Evolutionary conservation across 2,113 vertebrate genomes (phyloP).

Genomic region (Notechis scutatus): DNA sequence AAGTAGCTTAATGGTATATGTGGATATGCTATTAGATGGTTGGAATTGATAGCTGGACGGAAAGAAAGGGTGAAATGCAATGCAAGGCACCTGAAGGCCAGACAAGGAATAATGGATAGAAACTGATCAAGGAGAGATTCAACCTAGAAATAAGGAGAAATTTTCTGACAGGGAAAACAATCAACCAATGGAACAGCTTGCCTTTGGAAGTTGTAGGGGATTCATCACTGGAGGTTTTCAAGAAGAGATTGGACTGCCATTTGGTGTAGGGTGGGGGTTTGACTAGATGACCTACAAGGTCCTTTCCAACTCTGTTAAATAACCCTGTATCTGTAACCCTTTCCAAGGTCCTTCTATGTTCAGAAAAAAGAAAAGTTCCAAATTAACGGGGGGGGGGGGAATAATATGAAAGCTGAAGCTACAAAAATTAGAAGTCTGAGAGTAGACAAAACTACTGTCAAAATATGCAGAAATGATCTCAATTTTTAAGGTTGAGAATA

Average conservation of each 20-base stretch:
- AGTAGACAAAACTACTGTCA: background rate
- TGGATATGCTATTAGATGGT: background rate
- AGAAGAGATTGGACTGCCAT: no score
- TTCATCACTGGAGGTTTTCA: no score
- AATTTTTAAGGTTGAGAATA: background rate
- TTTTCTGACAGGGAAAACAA: no score
- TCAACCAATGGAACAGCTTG: no score
- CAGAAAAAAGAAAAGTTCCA: background rate
- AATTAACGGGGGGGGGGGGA: background rate
- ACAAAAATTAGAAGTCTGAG: background rate
- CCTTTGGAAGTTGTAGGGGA: no score
- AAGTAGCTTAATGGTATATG: background rate
- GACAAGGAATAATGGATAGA: no score
- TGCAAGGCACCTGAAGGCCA: no score
- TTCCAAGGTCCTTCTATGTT: background rate
- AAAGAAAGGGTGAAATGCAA: background rate
- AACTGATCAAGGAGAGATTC: no score
- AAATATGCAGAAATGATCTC: background rate
- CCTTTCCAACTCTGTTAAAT: no score
- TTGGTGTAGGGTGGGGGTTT: no score
- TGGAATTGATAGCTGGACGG: background rate
- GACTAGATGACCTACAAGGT: no score
- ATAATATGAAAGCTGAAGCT: background rate
- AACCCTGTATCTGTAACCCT: background rate
- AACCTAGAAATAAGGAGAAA: no score